Percentiles rank a stretch among this genome's conserved stretches.
Conservation (phyloP, 2,888 invertebrate species). For the Tineola bisselliella region DNA sequence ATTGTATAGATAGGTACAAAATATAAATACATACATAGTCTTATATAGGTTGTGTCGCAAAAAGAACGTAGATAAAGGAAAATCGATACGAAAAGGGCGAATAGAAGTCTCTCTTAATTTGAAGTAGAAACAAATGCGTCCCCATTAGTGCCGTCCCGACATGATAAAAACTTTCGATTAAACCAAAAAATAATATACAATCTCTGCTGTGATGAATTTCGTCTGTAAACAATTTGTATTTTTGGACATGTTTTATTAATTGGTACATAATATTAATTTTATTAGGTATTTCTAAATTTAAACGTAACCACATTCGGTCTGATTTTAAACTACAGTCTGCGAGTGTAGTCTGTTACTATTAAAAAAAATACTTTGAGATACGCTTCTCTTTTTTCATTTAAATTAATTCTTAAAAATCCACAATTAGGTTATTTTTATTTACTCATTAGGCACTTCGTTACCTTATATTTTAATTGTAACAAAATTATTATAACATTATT, state of each 20-base stretch:
- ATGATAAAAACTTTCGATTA: constrained; percentile 4
- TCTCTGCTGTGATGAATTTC: background rate
- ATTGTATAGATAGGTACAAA: no score
- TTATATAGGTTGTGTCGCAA: background rate
- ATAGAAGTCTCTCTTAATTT: constrained; percentile 5
- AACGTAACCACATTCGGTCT: no score
- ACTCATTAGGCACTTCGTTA: no score
- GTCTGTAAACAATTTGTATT: background rate
- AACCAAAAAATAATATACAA: background rate
- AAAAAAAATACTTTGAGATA: no score
- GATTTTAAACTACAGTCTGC: no score
- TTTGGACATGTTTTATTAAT: background rate
- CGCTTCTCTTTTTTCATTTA: no score
- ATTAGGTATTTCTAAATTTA: no score
- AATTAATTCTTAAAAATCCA: no score
- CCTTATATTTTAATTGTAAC: no score
- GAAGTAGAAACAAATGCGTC: background rate
- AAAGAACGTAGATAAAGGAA: background rate
- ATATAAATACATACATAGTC: background rate
- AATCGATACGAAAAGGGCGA: constrained; percentile 4
- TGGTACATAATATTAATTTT: background rate
- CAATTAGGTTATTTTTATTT: no score
- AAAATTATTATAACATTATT: no score
- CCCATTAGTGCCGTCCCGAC: constrained; percentile 3
- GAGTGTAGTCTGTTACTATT: no score